These are phyloP conservation scores for Halcyon senegalensis DNA, from an alignment of 2,113 vertebrate species.

Conservation along the genomic window DNA sequence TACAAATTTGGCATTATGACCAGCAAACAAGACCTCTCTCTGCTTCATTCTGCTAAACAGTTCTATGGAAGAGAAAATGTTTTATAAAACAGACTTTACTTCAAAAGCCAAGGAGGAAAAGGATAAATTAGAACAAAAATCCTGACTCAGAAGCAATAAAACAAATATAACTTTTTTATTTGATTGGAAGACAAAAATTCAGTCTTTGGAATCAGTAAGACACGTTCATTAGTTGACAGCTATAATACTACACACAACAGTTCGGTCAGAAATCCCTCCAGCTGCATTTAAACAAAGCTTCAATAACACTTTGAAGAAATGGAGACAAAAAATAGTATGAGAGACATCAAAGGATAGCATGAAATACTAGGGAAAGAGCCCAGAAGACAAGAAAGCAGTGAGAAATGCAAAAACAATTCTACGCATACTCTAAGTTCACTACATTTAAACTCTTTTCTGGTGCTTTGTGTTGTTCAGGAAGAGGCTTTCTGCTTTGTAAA, in stretches of 20 bases:
- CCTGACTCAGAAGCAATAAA: not conserved
- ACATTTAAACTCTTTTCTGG: not conserved
- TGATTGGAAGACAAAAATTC: not conserved
- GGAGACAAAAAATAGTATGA: not conserved
- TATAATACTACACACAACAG: not conserved
- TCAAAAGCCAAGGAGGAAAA: not conserved
- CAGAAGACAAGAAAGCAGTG: not conserved
- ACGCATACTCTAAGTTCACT: not conserved
- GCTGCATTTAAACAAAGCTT: not conserved
- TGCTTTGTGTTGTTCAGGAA: not conserved
- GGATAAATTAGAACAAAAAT: not conserved
- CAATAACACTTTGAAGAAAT: not conserved
- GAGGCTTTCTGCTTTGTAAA: not conserved
- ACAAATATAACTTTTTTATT: not conserved
- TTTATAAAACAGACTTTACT: not conserved
- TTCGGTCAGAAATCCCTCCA: not conserved
- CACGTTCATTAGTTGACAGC: not conserved
- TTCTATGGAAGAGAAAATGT: not conserved
- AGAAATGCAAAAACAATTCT: not conserved
- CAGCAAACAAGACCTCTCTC: not conserved
- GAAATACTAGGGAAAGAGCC: not conserved
- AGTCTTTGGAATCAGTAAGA: not conserved
- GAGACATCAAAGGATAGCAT: not conserved
- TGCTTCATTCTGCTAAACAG: not conserved
- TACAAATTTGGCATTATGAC: not conserved